Conservation (phyloP, 2,888 invertebrate species). For the Drosophila neotestacea region DNA sequence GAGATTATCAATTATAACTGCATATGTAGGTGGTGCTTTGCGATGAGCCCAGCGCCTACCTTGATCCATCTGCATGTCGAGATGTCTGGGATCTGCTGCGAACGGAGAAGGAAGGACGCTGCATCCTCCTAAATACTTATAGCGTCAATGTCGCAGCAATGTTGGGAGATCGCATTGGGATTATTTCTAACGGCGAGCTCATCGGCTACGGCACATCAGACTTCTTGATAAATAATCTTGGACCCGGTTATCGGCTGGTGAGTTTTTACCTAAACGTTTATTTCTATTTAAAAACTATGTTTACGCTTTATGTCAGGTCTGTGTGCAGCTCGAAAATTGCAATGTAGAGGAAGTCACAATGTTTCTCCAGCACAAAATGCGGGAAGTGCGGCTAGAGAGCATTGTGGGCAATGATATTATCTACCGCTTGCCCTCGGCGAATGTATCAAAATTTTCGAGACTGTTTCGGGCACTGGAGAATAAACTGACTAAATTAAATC, state of each 20-base stretch:
- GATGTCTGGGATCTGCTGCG: slow-evolving; percentile 93
- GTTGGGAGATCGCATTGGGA: slow-evolving; percentile 93
- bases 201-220: slow-evolving; percentile 92
- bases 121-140: slow-evolving; percentile 92
- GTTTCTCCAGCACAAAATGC: slow-evolving; percentile 87
- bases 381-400: slow-evolving; percentile 87
- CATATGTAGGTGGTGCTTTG: slow-evolving; percentile 86
- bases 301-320: slow-evolving; percentile 42
- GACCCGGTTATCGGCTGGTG: slow-evolving; percentile 91
- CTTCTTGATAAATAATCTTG: slow-evolving; percentile 92
- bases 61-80: slow-evolving; percentile 93
- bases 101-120: slow-evolving; percentile 89
- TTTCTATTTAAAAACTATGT: not conserved
- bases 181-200: slow-evolving; percentile 91
- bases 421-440: slow-evolving; percentile 88
- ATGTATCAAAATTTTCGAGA: slow-evolving; percentile 87
- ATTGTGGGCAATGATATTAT: slow-evolving; percentile 90
- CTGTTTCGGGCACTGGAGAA: slow-evolving; percentile 89
- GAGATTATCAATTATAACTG: not conserved
- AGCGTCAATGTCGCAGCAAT: slow-evolving; percentile 96
- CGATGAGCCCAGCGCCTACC: slow-evolving; percentile 92
- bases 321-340: slow-evolving; percentile 85
- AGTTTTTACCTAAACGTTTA: slow-evolving; percentile 13
- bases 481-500: slow-evolving; percentile 86
- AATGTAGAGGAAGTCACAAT: slow-evolving; percentile 86